These are phyloP conservation scores for Aurelia sp. DNA, from an alignment of 30 jellyfish, hydroid and myxozoan genomes.

Conservation along the genomic window DNA sequence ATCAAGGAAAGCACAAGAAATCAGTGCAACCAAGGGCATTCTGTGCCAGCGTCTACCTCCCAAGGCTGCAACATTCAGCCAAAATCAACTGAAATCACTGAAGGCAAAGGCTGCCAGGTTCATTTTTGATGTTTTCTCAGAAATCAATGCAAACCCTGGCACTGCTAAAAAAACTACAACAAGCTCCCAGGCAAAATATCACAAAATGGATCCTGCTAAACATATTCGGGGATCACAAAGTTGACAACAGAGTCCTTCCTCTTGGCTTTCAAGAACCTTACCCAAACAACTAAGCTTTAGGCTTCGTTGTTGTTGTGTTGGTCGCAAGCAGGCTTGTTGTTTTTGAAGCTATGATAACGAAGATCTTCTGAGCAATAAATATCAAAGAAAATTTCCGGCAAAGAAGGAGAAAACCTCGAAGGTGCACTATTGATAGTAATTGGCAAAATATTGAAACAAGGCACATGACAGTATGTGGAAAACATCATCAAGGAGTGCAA, in stretches of 20 bases:
- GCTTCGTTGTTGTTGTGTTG: too few species aligned
- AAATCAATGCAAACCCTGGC: not conserved
- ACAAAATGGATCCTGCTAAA: not conserved
- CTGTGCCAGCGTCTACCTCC: not conserved
- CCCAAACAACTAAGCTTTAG: too few species aligned
- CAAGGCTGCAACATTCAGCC: not conserved
- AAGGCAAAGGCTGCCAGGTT: not conserved
- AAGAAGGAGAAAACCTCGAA: too few species aligned
- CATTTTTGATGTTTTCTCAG: not conserved
- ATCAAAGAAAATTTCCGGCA: too few species aligned
- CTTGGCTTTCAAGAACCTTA: not conserved
- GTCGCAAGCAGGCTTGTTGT: too few species aligned
- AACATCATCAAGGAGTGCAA: constrained; percentile 17
- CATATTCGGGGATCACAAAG: not conserved
- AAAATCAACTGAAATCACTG: not conserved
- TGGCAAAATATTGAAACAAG: too few species aligned
- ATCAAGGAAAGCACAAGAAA: not conserved
- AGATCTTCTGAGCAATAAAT: too few species aligned
- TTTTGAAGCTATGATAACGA: too few species aligned
- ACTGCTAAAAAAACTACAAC: not conserved
- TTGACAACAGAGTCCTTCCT: too few species aligned
- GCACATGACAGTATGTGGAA: not conserved
- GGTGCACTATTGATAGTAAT: too few species aligned
- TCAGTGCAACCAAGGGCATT: not conserved
- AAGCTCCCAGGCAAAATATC: not conserved